Evolutionary conservation across 2,113 vertebrate genomes (phyloP), one percentile per base, ranked within the genome.

Genomic region (Empidonax traillii): DNA sequence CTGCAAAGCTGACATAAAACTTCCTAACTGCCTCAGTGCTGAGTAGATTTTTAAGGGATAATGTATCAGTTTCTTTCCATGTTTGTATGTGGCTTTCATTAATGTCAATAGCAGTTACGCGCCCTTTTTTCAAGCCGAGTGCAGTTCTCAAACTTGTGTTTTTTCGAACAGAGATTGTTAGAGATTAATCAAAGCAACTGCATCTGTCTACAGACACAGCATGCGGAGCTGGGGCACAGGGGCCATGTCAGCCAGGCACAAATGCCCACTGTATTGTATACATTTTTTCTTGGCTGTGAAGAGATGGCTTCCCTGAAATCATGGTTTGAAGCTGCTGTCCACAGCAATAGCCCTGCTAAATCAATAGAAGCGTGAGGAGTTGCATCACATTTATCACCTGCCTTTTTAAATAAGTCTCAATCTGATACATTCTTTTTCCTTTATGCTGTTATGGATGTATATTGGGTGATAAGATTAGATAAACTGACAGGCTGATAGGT

Each of bases 1-100:
- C 89, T 93, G 77, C 63, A 89, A 76, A 97, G 91, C 71, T 95
- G 91, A 94, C 89, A 96, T 93, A 96, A 97, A 97, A 94, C 68
- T 89, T 91, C 87, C 91, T 85, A 93, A 87, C 87, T 93, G 81
- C 81, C 78, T 94, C 58, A 51, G 62, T 31, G 56, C 85, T 83
- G 79, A 92, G 81, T 58, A 86, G 72, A 87, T 83, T 91, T 94
- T 97, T 87, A 86, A 82, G 72, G 78, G 78, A 78, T 96, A 95
- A 95, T 90, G 72, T 95, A 94, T 92, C 92, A 87, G 43, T 69
- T 96, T 63, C 44, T 25, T 68, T 85, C 30, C 9, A 12, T 44
- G 63, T 68, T 81, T 58, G 84, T 90, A 63, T 74, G 51, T 44
- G 43, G 67, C 82, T 85, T 83, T 90, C 43, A 27, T 61, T 78